Conservation (phyloP, 2,888 invertebrate species). For the Catocala sponsa region DNA sequence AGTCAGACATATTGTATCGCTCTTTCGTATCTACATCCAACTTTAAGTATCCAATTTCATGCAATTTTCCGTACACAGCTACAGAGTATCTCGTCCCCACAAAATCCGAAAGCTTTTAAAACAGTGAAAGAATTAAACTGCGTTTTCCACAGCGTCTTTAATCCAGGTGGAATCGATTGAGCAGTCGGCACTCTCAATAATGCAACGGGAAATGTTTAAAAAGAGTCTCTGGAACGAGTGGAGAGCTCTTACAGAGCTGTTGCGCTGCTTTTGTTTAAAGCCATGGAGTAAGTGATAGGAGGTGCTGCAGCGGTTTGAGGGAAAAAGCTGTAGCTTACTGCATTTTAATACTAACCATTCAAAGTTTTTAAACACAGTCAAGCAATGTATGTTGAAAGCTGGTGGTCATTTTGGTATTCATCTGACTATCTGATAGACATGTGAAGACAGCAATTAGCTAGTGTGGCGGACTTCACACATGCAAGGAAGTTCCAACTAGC, state of each 20-base stretch:
- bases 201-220: slow-evolving; percentile 67
- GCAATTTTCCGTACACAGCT: slow-evolving; percentile 4
- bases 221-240: slow-evolving; percentile 59
- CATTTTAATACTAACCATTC: no score
- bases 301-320: background rate
- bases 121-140: slow-evolving; percentile 49
- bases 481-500: no score
- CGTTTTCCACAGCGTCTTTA: slow-evolving; percentile 42
- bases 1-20: no score
- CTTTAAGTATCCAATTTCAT: slow-evolving; percentile 2
- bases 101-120: slow-evolving; percentile 43
- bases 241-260: slow-evolving; percentile 50
- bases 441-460: no score
- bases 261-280: slow-evolving; percentile 59
- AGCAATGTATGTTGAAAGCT: no score
- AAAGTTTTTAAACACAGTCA: no score
- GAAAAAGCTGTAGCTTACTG: background rate
- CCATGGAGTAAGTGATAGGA: slow-evolving; percentile 12
- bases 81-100: slow-evolving; percentile 29
- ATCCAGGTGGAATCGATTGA: slow-evolving; percentile 61
- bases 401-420: no score
- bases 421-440: no score
- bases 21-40: background rate
- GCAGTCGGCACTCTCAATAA: slow-evolving; percentile 60
- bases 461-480: no score